Evolutionary conservation across 1,140 invertebrate species (phyloP).

Genomic region (Lordiphosa collinella): DNA sequence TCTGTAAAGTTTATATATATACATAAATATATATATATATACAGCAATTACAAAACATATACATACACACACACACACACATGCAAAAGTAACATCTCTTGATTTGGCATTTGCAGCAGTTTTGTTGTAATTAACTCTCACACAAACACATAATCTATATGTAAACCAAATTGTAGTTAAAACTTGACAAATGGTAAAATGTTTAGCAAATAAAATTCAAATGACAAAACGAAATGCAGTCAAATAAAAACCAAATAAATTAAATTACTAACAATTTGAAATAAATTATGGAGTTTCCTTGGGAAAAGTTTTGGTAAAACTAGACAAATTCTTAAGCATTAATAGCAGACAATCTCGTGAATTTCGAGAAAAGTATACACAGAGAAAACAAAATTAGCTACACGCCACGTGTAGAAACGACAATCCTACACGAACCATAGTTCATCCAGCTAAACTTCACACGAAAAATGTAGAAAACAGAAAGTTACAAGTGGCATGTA

Average conservation of each 20-base stretch:
- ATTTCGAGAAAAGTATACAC: too few relatives aligned
- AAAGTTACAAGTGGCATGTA: too few relatives aligned
- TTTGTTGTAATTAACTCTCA: neutral
- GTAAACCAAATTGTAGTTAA: constrained; percentile 73
- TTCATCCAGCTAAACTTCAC: too few relatives aligned
- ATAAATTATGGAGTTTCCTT: neutral
- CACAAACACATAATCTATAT: constrained; percentile 35
- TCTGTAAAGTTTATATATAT: constrained; percentile 63
- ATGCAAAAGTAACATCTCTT: neutral
- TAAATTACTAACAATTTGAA: neutral
- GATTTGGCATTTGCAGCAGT: neutral
- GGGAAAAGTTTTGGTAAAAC: too few relatives aligned
- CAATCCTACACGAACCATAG: too few relatives aligned
- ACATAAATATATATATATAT: constrained; percentile 40
- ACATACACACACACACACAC: constrained; percentile 15
- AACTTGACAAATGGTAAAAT: constrained; percentile 69
- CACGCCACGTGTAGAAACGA: too few relatives aligned
- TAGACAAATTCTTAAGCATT: too few relatives aligned
- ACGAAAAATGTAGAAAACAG: too few relatives aligned
- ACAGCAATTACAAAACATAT: constrained; percentile 25
- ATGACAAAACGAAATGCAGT: constrained; percentile 44
- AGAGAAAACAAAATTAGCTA: too few relatives aligned
- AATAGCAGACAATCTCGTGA: too few relatives aligned
- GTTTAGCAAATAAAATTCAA: constrained; percentile 67
- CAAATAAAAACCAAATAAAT: constrained; percentile 39